Base-by-base conservation (phyloP, 2,113 vertebrate species). In the Origma solitaria region DNA sequence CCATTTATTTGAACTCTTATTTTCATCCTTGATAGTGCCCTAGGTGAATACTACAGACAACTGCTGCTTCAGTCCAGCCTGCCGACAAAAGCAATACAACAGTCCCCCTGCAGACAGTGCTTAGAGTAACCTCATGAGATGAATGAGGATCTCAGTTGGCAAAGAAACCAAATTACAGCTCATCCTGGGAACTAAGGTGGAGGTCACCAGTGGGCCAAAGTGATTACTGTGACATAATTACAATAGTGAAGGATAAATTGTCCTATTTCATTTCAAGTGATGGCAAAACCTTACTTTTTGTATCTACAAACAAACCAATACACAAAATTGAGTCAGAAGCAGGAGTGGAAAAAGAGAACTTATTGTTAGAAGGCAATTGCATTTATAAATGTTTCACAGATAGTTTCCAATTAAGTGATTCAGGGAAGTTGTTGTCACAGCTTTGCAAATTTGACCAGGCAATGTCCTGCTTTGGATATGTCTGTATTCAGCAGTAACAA, bases 81-180 rank as follows among this genome's bases (percentile, higher is more conserved):
- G 17, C 28, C 82, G 71, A 58, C 38, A 72, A 58, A 94, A 93
- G 56, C 45, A 72, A 60, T 65, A 44, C 13, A 86, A 44, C 24
- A 71, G 31, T 75, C 2, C 12, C 14, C 13, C 71, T 87, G 70
- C 27, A 82, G 60, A 91, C 17, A 71, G 27, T 57, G 28, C 70
- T 50, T 68, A 56, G 65, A 89, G 51, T n/a, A 85, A 58, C 28
- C 22, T 65, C n/a, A 70, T 73, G 57, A 79, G 65, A 94, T 57
- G 23, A 82, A 96, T 53, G 47, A 88, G 22, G 21, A 75, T 83
- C 62, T 89, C 6, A 2, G 31, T 9, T 54, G 49, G 72, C 42
- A 75, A 88, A 93, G 85, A 91, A 96, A 86, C 31, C 25, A 84
- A 80, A 92, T 94, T 89, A 47, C 28, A 70, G 27, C 22, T 84